Evolutionary conservation across 35 echinoderm and acorn worm genomes (phyloP).

Genomic region (Lytechinus pictus): DNA sequence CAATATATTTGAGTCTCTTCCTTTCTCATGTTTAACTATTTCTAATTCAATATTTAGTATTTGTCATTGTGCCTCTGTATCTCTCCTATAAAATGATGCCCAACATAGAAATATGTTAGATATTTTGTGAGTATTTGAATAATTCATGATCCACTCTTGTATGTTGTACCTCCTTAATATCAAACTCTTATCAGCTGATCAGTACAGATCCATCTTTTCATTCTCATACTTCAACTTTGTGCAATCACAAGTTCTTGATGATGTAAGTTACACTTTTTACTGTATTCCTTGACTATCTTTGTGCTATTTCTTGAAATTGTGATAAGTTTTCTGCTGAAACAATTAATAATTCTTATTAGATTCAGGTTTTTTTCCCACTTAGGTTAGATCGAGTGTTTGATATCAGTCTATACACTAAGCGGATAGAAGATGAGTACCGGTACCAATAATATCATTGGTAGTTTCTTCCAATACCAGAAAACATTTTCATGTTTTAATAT

Average conservation of each 20-base stretch:
- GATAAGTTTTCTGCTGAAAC: too few relatives aligned
- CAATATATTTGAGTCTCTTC: too few relatives aligned
- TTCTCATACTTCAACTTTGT: conserved; percentile 91
- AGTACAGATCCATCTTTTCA: conserved; percentile 72
- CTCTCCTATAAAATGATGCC: background rate
- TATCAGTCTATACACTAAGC: too few relatives aligned
- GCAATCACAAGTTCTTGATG: conserved; percentile 76
- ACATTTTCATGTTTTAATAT: too few relatives aligned
- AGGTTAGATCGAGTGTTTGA: too few relatives aligned
- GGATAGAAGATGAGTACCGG: too few relatives aligned
- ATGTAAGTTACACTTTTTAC: conserved; percentile 60
- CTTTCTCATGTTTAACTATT: background rate
- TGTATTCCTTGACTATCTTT: too few relatives aligned
- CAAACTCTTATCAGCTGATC: conserved; percentile 51
- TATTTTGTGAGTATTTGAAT: background rate
- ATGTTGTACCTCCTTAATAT: conserved; percentile 51
- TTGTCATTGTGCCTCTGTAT: background rate
- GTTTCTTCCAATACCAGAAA: too few relatives aligned
- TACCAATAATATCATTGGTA: too few relatives aligned
- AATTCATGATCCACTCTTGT: background rate
- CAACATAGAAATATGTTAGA: background rate
- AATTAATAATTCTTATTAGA: too few relatives aligned
- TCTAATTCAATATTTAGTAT: background rate
- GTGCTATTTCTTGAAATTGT: too few relatives aligned
- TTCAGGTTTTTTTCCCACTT: too few relatives aligned